Evolutionary conservation across 2,113 vertebrate genomes (phyloP).

Genomic region (Hemibagrus wyckioides): DNA sequence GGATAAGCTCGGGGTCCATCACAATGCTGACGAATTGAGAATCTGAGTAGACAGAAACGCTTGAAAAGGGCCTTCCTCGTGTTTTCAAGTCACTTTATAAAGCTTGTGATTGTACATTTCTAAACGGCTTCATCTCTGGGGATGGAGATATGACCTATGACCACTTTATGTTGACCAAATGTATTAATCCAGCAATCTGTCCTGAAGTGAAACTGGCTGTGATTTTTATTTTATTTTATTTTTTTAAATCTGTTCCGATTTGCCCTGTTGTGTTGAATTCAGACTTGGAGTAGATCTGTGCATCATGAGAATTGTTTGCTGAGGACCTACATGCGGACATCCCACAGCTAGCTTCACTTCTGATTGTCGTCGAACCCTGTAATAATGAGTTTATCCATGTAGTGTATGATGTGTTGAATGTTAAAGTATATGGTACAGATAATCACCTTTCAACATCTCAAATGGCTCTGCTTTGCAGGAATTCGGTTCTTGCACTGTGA

Average conservation of each 20-base stretch:
- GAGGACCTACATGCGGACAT: background rate
- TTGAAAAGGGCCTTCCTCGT: conserved; percentile 52
- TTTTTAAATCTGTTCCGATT: background rate
- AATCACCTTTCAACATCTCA: conserved; percentile 17
- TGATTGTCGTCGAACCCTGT: conserved; percentile 65
- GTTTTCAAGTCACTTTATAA: conserved; percentile 71
- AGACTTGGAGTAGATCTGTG: background rate
- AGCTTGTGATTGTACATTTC: conserved; percentile 72
- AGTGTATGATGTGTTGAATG: conserved; percentile 50
- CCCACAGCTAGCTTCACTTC: conserved; percentile 42
- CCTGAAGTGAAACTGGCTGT: conserved; percentile 28
- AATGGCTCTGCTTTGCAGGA: conserved; percentile 17
- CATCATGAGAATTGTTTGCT: background rate
- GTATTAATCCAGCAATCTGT: conserved; percentile 27
- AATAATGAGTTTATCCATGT: conserved; percentile 62
- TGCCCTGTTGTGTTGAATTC: background rate
- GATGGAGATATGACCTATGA: background rate
- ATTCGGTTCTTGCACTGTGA: background rate
- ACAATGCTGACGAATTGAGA: background rate
- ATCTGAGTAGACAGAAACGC: background rate
- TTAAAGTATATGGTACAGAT: conserved; percentile 43
- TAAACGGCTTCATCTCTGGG: conserved; percentile 28
- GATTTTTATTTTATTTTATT: background rate
- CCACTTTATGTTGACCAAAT: conserved; percentile 41
- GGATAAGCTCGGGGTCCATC: background rate